Evolutionary conservation across 2,113 vertebrate species (phyloP).

Genomic region (Panthera uncia): DNA sequence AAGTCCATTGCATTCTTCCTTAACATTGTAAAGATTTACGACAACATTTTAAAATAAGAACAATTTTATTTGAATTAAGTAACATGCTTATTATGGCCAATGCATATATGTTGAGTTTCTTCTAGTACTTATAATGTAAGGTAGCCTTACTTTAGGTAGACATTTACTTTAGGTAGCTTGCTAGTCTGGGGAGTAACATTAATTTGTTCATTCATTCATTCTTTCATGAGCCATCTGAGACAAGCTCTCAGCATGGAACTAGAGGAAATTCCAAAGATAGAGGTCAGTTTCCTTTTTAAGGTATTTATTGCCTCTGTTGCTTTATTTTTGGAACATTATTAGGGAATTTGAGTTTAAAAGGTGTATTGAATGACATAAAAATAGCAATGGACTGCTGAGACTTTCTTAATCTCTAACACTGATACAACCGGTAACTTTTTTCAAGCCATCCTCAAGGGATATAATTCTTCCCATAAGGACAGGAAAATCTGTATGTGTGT

Average conservation of each 20-base stretch:
- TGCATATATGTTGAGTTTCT: not conserved
- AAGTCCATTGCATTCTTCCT: not conserved
- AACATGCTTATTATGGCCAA: not conserved
- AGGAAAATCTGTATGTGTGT: not conserved
- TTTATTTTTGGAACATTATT: conserved; percentile 60
- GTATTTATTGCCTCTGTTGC: conserved; percentile 21
- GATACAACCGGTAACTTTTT: not conserved
- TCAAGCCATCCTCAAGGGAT: not conserved
- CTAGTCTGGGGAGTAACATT: not conserved
- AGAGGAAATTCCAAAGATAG: conserved; percentile 20
- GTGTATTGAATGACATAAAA: not conserved
- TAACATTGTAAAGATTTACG: not conserved
- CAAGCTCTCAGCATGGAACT: not conserved
- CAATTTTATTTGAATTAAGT: not conserved
- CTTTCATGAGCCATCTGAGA: not conserved
- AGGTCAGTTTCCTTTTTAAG: conserved; percentile 26
- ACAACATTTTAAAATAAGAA: not conserved
- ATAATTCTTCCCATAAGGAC: not conserved
- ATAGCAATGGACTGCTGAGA: not conserved
- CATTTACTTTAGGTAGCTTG: not conserved
- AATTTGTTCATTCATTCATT: not conserved
- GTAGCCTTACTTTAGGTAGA: not conserved
- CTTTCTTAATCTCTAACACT: not conserved
- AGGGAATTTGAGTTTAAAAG: conserved; percentile 13
- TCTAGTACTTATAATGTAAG: not conserved